These are phyloP conservation scores for Porites rus DNA, from an alignment of 92 coral and sea anemone species.

Conservation along the genomic window DNA sequence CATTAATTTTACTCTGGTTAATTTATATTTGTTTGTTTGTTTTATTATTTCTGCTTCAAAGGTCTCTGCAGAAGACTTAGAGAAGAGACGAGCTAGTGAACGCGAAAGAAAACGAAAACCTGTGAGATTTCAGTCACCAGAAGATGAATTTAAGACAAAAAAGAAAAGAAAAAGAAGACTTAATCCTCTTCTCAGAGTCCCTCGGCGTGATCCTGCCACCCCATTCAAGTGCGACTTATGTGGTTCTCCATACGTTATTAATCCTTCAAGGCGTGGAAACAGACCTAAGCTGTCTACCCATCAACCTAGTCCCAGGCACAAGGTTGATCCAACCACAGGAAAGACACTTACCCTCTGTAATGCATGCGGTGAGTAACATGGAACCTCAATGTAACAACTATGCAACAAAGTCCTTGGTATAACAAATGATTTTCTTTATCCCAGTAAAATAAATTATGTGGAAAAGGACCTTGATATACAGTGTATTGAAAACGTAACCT, in stretches of 20 bases:
- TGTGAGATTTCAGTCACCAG: conserved; percentile 77
- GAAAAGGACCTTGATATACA: too few species aligned
- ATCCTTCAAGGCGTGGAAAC: conserved; percentile 97
- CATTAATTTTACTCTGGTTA: too few species aligned
- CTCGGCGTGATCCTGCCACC: conserved; percentile 56
- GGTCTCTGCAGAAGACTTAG: conserved; percentile 53
- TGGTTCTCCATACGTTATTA: conserved; percentile 93
- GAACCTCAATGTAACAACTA: too few species aligned
- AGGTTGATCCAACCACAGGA: conserved; percentile 90
- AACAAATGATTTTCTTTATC: too few species aligned
- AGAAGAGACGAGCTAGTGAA: conserved; percentile 64
- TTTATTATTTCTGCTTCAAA: neutral
- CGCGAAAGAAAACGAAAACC: conserved; percentile 91
- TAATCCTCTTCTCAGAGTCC: conserved; percentile 48
- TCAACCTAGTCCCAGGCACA: conserved; percentile 97
- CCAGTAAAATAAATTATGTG: too few species aligned
- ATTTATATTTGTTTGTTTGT: too few species aligned
- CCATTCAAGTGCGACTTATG: conserved; percentile 98
- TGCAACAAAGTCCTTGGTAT: too few species aligned
- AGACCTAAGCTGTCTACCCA: conserved; percentile 86
- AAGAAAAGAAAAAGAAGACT: conserved; percentile 68
- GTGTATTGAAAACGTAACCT: too few species aligned
- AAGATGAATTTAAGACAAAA: conserved; percentile 73
- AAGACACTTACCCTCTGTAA: conserved; percentile 92
- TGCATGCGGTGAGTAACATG: conserved; percentile 90